phyloP scores from a whole-genome alignment of 2,113 vertebrate genomes.

The Elachura formosa region DNA sequence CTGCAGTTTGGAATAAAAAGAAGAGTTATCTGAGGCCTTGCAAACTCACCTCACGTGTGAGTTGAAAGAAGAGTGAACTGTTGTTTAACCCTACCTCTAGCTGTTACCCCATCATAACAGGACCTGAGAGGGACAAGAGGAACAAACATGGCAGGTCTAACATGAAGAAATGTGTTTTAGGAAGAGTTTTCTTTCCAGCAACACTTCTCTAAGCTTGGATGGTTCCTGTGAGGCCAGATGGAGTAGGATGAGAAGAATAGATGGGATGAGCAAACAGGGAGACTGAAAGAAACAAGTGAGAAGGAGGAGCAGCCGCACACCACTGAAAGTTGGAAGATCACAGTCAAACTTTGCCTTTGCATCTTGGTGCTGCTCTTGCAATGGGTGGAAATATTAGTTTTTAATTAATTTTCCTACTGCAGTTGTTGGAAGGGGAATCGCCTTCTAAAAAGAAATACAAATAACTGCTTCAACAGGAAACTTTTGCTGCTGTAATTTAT shows the following conservation, averaged over 20 bases:
- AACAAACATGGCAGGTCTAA: background rate
- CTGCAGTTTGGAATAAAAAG: background rate
- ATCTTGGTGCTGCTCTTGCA: background rate
- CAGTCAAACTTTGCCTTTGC: background rate
- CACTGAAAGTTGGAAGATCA: conserved; percentile 18
- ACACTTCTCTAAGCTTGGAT: background rate
- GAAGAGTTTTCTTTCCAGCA: background rate
- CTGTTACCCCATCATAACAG: background rate
- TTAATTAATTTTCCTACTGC: conserved; percentile 65
- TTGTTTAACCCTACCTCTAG: background rate
- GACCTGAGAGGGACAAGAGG: background rate
- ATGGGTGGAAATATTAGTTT: conserved; percentile 61
- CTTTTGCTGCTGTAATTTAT: conserved; percentile 71
- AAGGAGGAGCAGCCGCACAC: background rate
- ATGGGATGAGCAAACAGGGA: background rate
- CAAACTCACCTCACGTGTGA: background rate
- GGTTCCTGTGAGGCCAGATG: fast-evolving
- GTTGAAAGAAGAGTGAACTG: background rate
- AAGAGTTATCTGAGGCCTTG: background rate
- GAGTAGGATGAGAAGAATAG: background rate
- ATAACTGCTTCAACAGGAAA: conserved; percentile 62
- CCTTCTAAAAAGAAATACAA: conserved; percentile 56
- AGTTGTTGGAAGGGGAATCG: conserved; percentile 39
- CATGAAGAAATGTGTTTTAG: background rate
- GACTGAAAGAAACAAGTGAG: background rate